Percentiles rank a stretch among this genome's conserved stretches.
phyloP scores from a whole-genome alignment of 2,888 invertebrate genomes.

The Perdita meconis region DNA sequence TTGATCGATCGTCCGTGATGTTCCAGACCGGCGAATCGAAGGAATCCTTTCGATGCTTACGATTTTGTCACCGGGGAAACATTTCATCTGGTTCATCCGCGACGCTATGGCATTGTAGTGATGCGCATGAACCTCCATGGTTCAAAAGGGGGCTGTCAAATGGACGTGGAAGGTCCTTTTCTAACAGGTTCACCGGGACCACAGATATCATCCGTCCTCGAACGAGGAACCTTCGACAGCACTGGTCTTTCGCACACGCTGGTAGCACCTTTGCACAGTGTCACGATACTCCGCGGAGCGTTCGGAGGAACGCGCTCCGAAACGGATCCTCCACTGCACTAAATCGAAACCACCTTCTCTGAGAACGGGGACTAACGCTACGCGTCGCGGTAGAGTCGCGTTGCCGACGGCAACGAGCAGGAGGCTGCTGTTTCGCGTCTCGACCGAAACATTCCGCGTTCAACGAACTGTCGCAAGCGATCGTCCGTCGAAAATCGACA shows the following conservation, averaged over 20 bases:
- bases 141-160: not conserved
- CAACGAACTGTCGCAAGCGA: not conserved
- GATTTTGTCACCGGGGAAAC: slow-evolving; percentile 81
- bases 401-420: slow-evolving; percentile 45
- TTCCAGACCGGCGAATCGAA: not conserved
- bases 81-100: slow-evolving; percentile 83
- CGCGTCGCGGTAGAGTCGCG: slow-evolving; percentile 19
- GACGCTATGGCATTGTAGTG: slow-evolving; percentile 80
- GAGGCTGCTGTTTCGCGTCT: not conserved
- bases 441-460: slow-evolving; percentile 32
- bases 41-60: slow-evolving; percentile 67
- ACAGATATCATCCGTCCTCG: slow-evolving; percentile 65
- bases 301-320: slow-evolving; percentile 9
- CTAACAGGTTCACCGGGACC: slow-evolving; percentile 47
- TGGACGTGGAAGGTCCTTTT: slow-evolving; percentile 4
- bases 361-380: not conserved
- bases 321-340: not conserved
- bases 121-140: slow-evolving; percentile 82
- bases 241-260: slow-evolving; percentile 46
- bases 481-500: not conserved
- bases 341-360: slow-evolving; percentile 26
- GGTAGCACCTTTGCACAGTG: slow-evolving; percentile 24
- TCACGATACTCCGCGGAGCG: slow-evolving; percentile 22
- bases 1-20: slow-evolving; percentile 5
- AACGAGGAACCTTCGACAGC: slow-evolving; percentile 23